A percentile compares a stretch with the other conserved stretches of the same genome.
These are phyloP conservation scores for Bovichtus variegatus DNA, from an alignment of 2,797 vertebrate genomes.

Conservation along the genomic window DNA sequence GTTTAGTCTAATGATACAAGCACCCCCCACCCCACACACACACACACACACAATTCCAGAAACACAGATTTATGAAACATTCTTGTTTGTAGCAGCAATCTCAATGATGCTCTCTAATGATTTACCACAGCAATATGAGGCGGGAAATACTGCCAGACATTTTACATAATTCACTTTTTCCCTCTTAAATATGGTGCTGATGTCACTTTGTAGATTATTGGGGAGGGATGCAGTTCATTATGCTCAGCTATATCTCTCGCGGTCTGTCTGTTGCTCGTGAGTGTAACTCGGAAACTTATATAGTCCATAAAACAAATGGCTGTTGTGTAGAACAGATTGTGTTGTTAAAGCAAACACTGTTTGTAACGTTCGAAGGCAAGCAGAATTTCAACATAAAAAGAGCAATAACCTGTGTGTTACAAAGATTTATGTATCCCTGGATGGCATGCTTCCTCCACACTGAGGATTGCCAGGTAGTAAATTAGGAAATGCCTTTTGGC, in stretches of 20 bases:
- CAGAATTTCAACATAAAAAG: conserved; percentile 84
- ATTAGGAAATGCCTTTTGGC: conserved; percentile 82
- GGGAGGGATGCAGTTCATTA: conserved; percentile 77
- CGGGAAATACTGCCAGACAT: conserved; percentile 76
- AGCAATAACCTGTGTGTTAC: conserved; percentile 82
- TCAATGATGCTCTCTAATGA: conserved; percentile 80
- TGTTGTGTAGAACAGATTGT: conserved; percentile 85
- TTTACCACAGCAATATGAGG: conserved; percentile 83
- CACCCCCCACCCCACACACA: conserved; percentile 25
- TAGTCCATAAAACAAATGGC: conserved; percentile 87
- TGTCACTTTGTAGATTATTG: conserved; percentile 82
- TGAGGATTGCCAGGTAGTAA: conserved; percentile 82
- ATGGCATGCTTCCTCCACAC: conserved; percentile 71
- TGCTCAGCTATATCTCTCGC: conserved; percentile 53
- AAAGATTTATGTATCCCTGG: conserved; percentile 82
- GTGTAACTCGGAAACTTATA: conserved; percentile 72
- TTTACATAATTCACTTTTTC: conserved; percentile 83
- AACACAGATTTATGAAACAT: conserved; percentile 78
- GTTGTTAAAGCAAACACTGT: conserved; percentile 85
- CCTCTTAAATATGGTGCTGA: conserved; percentile 75
- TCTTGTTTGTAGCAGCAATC: conserved; percentile 64
- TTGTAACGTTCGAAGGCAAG: conserved; percentile 80
- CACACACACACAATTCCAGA: conserved; percentile 48
- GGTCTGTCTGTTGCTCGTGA: conserved; percentile 67
- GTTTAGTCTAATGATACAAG: conserved; percentile 50